phyloP scores from a whole-genome alignment of 92 coral and sea anemone genomes.

The Epizoanthus ramosus region DNA sequence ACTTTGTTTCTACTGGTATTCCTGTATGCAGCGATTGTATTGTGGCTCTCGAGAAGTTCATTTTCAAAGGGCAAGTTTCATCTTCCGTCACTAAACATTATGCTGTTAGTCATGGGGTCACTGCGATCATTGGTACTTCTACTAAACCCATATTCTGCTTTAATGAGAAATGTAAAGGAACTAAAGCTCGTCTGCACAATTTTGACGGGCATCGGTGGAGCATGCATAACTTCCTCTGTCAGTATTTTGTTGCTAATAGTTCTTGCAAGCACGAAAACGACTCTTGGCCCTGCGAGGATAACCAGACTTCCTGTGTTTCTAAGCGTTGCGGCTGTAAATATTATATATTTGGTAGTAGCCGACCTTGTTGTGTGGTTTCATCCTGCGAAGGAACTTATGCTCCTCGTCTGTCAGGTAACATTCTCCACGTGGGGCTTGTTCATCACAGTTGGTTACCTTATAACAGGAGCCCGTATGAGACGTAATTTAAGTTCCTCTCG shows the following conservation, averaged over 20 bases:
- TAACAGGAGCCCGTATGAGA: conserved; percentile 58
- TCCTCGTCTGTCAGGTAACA: conserved; percentile 62
- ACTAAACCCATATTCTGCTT: conserved; percentile 67
- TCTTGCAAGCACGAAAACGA: conserved; percentile 66
- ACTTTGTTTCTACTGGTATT: conserved; percentile 4
- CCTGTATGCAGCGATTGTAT: conserved; percentile 6
- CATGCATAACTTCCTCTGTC: conserved; percentile 74
- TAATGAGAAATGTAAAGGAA: conserved; percentile 21
- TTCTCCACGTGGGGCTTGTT: conserved; percentile 82
- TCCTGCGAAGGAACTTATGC: conserved; percentile 54
- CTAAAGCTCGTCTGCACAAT: conserved; percentile 44
- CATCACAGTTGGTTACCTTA: conserved; percentile 60
- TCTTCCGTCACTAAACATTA: conserved; percentile 51
- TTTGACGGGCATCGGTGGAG: conserved; percentile 62
- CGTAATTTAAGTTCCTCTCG: conserved; percentile 63
- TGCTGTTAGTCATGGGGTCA: conserved; percentile 60
- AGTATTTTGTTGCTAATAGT: conserved; percentile 65
- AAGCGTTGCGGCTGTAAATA: conserved; percentile 50
- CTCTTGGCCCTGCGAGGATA: conserved; percentile 55
- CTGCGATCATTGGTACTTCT: conserved; percentile 50
- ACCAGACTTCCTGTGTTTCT: conserved; percentile 51
- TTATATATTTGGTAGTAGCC: conserved; percentile 60
- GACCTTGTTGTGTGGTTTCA: conserved; percentile 62
- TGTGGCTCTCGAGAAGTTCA: conserved; percentile 38
- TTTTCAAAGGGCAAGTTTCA: conserved; percentile 33